Conservation (phyloP, 2,797 vertebrate species). For the Scarus forsteni region DNA sequence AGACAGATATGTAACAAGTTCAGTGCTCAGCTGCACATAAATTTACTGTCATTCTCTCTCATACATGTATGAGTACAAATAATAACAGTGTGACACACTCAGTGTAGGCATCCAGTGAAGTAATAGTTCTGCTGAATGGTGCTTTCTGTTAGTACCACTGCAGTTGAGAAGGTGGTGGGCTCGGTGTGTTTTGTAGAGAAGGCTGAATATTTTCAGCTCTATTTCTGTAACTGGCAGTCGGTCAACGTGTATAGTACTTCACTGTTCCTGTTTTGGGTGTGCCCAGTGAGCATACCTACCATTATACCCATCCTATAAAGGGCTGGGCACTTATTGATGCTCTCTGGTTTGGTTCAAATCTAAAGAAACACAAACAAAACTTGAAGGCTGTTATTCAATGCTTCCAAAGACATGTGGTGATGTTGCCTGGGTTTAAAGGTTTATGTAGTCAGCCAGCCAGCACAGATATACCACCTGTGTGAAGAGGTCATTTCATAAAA, state of each 20-base stretch:
- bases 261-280: conserved; percentile 46
- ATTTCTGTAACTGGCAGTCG: conserved; percentile 37
- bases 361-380: conserved; percentile 1
- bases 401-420: no score
- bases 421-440: no score
- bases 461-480: no score
- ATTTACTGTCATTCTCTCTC: conserved; percentile 3
- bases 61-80: background rate
- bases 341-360: conserved; percentile 8
- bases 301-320: conserved; percentile 39
- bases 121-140: conserved; percentile 29
- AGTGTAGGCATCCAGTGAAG: background rate
- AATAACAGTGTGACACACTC: background rate
- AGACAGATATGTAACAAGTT: conserved; percentile 36
- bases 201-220: conserved; percentile 52
- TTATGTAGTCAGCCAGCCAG: no score
- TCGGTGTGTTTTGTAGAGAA: conserved; percentile 38
- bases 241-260: conserved; percentile 41
- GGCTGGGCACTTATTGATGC: conserved; percentile 20
- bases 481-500: no score
- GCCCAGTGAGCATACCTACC: conserved; percentile 37
- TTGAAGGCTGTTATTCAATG: no score
- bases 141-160: conserved; percentile 8
- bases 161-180: conserved; percentile 18
- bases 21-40: conserved; percentile 11